Conservation (phyloP, 2,888 invertebrate genomes). For the Pristionchus mayeri region DNA sequence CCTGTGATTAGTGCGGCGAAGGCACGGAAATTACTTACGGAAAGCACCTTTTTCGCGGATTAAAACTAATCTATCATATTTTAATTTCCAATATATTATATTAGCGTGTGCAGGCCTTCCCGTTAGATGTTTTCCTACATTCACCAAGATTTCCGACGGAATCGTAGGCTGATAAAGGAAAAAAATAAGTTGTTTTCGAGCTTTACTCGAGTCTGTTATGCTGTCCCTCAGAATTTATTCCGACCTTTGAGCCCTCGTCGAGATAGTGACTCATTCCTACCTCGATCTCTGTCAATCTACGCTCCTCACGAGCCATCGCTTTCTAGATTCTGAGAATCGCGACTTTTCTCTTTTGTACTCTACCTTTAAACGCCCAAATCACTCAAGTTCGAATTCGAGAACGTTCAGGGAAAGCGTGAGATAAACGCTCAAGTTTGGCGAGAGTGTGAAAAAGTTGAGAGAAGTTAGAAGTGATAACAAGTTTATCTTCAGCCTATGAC, state of each 20-base stretch:
- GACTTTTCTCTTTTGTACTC: no score
- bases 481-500: not conserved
- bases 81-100: not conserved
- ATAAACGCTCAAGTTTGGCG: not conserved
- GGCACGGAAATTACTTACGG: not conserved
- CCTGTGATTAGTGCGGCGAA: not conserved
- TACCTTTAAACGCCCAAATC: no score
- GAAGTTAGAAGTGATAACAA: conserved; percentile 1
- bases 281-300: not conserved
- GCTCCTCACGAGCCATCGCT: not conserved
- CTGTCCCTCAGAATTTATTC: no score
- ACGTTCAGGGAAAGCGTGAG: not conserved
- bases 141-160: no score
- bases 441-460: no score
- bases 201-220: not conserved
- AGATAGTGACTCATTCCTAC: not conserved
- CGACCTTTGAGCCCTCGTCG: not conserved
- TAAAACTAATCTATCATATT: not conserved
- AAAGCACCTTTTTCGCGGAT: not conserved
- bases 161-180: no score
- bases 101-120: no score
- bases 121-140: no score
- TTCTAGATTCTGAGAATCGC: no score
- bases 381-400: not conserved
- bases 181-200: no score